These are phyloP conservation scores for Diuraphis noxia DNA, from an alignment of 1,140 invertebrate species.

Conservation along the genomic window DNA sequence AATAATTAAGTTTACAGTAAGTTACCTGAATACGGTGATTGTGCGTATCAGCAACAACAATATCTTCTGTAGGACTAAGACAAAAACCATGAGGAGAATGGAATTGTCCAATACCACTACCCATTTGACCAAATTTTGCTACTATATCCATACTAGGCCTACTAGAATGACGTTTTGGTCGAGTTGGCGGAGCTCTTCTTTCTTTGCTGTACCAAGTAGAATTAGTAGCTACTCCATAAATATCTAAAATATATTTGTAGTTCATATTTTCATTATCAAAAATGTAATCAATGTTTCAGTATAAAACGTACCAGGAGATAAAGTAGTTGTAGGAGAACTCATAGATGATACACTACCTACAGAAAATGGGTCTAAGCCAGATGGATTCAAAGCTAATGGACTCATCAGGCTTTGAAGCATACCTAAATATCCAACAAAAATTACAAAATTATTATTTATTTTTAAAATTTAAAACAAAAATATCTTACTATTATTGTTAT, in stretches of 20 bases:
- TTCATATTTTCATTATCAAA: neutral
- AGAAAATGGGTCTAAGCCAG: conserved; percentile 36
- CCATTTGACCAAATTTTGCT: conserved; percentile 87
- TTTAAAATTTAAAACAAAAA: conserved; percentile 57
- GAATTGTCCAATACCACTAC: conserved; percentile 88
- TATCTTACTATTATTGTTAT: conserved; percentile 63
- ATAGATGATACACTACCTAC: conserved; percentile 31
- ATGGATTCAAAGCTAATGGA: conserved; percentile 47
- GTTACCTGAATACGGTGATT: conserved; percentile 90
- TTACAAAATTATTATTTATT: conserved; percentile 31
- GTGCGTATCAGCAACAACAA: conserved; percentile 94
- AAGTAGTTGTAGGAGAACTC: conserved; percentile 48
- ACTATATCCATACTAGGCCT: conserved; percentile 47
- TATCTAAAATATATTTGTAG: conserved; percentile 21
- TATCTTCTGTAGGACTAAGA: conserved; percentile 89
- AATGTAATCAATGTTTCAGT: neutral
- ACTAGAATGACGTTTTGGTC: conserved; percentile 47
- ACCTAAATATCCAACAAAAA: conserved; percentile 16
- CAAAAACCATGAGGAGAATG: conserved; percentile 97
- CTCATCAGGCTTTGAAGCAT: conserved; percentile 53
- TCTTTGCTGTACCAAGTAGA: conserved; percentile 49
- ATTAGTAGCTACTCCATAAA: conserved; percentile 47
- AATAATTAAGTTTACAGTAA: neutral
- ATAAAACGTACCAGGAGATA: conserved; percentile 42
- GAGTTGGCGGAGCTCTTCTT: conserved; percentile 27